These are phyloP conservation scores for Cynocephalus volans DNA, from an alignment of 2,113 vertebrate species.

Conservation along the genomic window DNA sequence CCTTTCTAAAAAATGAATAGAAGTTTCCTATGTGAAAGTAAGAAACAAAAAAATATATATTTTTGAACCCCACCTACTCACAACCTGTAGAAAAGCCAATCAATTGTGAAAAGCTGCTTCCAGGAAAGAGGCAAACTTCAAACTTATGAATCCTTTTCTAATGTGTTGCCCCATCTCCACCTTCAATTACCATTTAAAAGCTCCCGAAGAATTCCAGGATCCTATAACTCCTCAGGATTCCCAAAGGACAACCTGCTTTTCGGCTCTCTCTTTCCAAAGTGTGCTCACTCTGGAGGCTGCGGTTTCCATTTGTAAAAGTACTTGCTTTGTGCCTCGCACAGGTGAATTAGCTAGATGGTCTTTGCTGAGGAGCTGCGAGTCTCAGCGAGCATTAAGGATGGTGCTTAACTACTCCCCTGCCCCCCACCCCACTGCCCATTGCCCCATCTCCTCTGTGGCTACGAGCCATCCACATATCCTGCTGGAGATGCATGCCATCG, in stretches of 20 bases:
- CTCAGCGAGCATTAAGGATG: neutral
- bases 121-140: conserved; percentile 8
- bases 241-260: neutral
- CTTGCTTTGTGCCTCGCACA: neutral
- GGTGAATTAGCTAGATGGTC: neutral
- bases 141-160: neutral
- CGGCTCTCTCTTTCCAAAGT: neutral
- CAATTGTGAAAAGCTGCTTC: neutral
- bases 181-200: conserved; percentile 61
- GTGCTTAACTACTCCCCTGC: neutral
- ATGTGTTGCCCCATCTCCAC: neutral
- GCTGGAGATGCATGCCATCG: conserved; percentile 58
- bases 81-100: conserved; percentile 19
- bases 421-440: fast-evolving
- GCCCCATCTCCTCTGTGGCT: neutral
- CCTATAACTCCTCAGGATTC: neutral
- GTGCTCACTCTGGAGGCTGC: neutral
- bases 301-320: conserved; percentile 36
- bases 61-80: neutral
- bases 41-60: neutral
- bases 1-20: neutral
- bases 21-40: neutral
- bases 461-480: conserved; percentile 64
- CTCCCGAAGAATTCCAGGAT: conserved; percentile 62
- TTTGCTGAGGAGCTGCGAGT: neutral